Percentiles rank a stretch among this genome's conserved stretches.
These are phyloP conservation scores for Chlamydotis undulata DNA, from an alignment of 2,113 vertebrate genomes.

Conservation along the genomic window DNA sequence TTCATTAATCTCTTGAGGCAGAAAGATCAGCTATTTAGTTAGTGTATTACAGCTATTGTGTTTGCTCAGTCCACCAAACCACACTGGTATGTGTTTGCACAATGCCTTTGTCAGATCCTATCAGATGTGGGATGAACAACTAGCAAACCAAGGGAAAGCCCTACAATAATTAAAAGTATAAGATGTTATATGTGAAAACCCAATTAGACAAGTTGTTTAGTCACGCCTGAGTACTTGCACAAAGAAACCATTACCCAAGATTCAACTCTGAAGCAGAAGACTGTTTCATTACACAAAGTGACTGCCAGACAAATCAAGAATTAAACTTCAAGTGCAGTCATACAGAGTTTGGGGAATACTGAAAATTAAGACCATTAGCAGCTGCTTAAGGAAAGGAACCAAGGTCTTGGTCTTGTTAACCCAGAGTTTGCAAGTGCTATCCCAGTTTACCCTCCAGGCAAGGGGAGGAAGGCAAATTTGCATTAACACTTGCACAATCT, in stretches of 20 bases:
- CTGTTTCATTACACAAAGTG: neutral
- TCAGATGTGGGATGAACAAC: neutral
- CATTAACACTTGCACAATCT: neutral
- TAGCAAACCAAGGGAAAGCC: neutral
- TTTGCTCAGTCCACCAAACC: constrained; percentile 32
- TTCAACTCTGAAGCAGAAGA: neutral
- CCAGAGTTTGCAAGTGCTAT: neutral
- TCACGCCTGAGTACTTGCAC: neutral
- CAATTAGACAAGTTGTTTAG: constrained; percentile 16
- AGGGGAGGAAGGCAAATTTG: neutral
- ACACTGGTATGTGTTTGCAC: neutral
- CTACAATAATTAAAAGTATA: neutral
- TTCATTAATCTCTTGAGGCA: constrained; percentile 33
- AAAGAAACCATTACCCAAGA: neutral
- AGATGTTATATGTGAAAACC: neutral
- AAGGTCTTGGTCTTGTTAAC: neutral
- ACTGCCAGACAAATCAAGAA: neutral
- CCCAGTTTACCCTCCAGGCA: neutral
- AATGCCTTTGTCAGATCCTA: constrained; percentile 39
- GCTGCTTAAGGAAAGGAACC: neutral
- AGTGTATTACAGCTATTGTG: constrained; percentile 20
- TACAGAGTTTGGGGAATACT: neutral
- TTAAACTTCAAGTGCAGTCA: neutral
- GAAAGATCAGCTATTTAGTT: constrained; percentile 5
- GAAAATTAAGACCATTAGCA: neutral